Base-by-base conservation (phyloP, 1,140 invertebrate genomes). In the Trypoxylus dichotomus region DNA sequence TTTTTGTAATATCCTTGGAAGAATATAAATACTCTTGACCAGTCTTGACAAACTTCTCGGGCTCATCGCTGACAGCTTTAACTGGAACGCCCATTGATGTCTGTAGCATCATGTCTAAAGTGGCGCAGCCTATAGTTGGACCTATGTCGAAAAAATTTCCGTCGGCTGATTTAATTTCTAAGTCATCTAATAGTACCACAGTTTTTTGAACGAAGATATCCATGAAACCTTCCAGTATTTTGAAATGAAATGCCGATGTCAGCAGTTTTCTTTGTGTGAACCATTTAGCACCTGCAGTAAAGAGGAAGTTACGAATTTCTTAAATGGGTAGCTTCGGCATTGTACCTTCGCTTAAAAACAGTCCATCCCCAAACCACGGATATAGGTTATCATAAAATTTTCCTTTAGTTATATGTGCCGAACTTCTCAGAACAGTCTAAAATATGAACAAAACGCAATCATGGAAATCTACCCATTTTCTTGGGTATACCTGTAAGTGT, bases 231-330 rank as follows among this genome's bases (percentile, higher is more conserved):
- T 97, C 92, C 60, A 98, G 87, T 72, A 98, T 96, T 76, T 92
- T 91, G 82, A 96, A 96, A 86, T 97, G 96, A 85, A 98, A 97
- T 0, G 95, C 92, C 25, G 96, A 96, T 1, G 96, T 97, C 10
- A 98, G 87, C 58, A 96, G 87, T 86, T 94, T 95, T n/a, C 96
- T 88, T 24, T 94, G 88, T 7, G 86, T 86, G 71, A 91, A 90
- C 96, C 96, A 97, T 83, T 94, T 94, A 19, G 84, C 27, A 71
- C 89, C 87, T 86, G 76, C 58, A 43, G 47, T 78, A 77, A 76
- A 73, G 63, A 71, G 29, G 32, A 78, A 43, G 6, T 42, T 24
- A 60, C 8, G 32, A 2, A 75, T n/a, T 79, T n/a, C 76, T 72
- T 24, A 8, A 7, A 27, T 68, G 7, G 1, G 6, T 24, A 27